Evolutionary conservation across 2,797 vertebrate species (phyloP).

Genomic region (Tauraco hartlaubi): DNA sequence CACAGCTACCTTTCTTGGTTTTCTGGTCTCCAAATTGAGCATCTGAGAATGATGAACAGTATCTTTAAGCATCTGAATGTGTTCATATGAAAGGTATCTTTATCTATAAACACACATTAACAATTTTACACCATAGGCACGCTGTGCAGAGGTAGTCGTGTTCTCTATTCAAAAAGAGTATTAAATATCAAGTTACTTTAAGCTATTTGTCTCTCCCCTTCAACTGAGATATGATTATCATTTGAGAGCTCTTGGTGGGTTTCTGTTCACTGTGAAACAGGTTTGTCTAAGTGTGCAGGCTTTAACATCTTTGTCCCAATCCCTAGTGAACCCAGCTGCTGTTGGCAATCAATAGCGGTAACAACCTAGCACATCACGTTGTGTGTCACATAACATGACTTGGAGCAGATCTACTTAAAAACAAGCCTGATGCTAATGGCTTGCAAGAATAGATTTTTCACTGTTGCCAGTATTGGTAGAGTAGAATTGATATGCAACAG

Average conservation of each 20-base stretch:
- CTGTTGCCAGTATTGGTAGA: not conserved
- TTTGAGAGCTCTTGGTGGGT: not conserved
- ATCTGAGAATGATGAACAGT: not conserved
- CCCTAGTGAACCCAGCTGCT: not conserved
- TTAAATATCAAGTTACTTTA: not conserved
- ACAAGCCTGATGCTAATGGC: not conserved
- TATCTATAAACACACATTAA: not conserved
- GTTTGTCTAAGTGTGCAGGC: not conserved
- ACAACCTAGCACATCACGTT: not conserved
- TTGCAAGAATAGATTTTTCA: not conserved
- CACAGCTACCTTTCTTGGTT: not conserved
- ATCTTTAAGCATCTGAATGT: not conserved
- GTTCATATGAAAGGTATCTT: not conserved
- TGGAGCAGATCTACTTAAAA: not conserved
- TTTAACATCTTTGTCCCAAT: not conserved
- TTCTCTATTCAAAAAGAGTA: not conserved
- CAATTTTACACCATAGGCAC: not conserved
- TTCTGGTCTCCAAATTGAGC: not conserved
- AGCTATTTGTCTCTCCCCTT: not conserved
- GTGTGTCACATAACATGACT: not conserved
- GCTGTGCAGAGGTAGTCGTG: fast-evolving
- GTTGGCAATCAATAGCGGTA: not conserved
- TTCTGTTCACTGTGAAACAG: not conserved
- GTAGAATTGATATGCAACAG: not conserved
- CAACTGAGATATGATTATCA: not conserved